Base-by-base conservation (phyloP, 2,797 vertebrate species). In the Petrocephalus schoutedeni region DNA sequence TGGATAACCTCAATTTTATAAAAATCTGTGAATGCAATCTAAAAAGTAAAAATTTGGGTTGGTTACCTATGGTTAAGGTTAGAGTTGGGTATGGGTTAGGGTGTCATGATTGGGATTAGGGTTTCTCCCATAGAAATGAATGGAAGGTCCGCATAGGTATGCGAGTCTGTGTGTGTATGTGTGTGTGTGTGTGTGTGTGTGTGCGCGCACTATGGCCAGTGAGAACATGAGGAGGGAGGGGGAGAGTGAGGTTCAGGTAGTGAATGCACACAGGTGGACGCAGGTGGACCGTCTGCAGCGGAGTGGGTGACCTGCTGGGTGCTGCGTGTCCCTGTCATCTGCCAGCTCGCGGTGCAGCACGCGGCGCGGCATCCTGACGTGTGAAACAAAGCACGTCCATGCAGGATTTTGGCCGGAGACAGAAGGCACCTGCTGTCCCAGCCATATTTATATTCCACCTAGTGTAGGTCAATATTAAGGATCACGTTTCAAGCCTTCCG, bases 241-340 rank as follows among this genome's bases (percentile, higher is more conserved):
- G 19, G n/a, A 83, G 80, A 45, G 3, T 9, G 41, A 45, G 80
- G 10, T 51, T 19, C 10, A 1, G 49, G 56, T 10, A 32, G n/a
- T 21, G 21, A 53, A 54, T 71, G 61, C 32, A 61, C 28, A 86
- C 85, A 86, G 86, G 86, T 51, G 86, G 67, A 71, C 59, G 21
- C 86, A 67, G 86, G 86, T 87, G 45, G 86, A 67, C 32, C 12
- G 49, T 87, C 61, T 87, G 32, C 57, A 67, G 16, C 23, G 19
- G 41, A 61, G 28, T 54, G 56, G 80, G 56, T 57, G 84, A 49
- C 85, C 85, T n/a, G 57, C 85, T 86, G 85, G 19, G 85, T 51
- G 56, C 36, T 56, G 12, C 32, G 36, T 41, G 58, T 57, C 85
- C 64, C 85, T 41, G 85, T 64, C 57, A 64, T 23, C 85, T 86